These are phyloP conservation scores for Drosophila lacteicornis DNA, from an alignment of 1,140 invertebrate species.

Conservation along the genomic window DNA sequence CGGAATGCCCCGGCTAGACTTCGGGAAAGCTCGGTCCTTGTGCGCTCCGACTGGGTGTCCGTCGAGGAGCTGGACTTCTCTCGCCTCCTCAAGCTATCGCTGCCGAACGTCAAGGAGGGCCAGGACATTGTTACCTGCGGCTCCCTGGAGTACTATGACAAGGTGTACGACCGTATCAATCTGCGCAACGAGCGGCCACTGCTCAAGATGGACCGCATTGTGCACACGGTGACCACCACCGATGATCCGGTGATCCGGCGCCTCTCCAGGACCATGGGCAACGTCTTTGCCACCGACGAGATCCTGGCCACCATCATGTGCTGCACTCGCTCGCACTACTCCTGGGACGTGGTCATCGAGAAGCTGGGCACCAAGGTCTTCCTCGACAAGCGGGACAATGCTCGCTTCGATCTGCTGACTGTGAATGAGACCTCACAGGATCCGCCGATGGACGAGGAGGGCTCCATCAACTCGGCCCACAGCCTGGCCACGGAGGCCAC, in stretches of 20 bases:
- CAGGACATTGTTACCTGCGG: slow-evolving; percentile 94
- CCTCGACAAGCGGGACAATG: slow-evolving; percentile 99
- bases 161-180: slow-evolving; percentile 97
- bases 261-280: slow-evolving; percentile 96
- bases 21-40: slow-evolving; percentile 98
- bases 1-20: slow-evolving; percentile 95
- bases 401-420: slow-evolving; percentile 97
- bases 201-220: slow-evolving; percentile 96
- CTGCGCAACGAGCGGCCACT: slow-evolving; percentile 97
- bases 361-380: slow-evolving; percentile 98
- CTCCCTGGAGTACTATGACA: slow-evolving; percentile 98
- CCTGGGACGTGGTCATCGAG: slow-evolving; percentile 99
- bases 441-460: slow-evolving; percentile 97
- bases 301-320: slow-evolving; percentile 99
- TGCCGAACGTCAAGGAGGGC: slow-evolving; percentile 94
- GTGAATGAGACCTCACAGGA: slow-evolving; percentile 99
- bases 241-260: slow-evolving; percentile 99
- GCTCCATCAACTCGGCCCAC: slow-evolving; percentile 96
- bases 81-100: slow-evolving; percentile 95
- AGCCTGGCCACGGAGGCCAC: slow-evolving; percentile 99
- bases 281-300: slow-evolving; percentile 99
- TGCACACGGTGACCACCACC: slow-evolving; percentile 98
- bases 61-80: slow-evolving; percentile 99
- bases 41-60: slow-evolving; percentile 97
- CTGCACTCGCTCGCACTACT: slow-evolving; percentile 98